Base-by-base conservation (phyloP, 2,888 invertebrate species). In the Cremastinae sp. region DNA sequence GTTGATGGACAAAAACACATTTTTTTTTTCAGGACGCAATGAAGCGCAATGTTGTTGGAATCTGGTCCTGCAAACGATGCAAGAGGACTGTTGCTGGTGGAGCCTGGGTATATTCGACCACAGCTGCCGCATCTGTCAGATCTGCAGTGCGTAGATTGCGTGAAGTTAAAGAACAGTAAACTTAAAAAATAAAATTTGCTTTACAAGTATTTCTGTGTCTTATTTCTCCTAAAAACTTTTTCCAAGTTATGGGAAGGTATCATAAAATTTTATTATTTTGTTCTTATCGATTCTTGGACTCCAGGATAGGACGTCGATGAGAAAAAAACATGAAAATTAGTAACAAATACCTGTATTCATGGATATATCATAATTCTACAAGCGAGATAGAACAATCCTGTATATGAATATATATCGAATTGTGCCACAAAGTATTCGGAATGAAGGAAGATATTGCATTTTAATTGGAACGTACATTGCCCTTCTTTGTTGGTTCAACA, bases 31-130 rank as follows among this genome's bases (percentile, higher is more conserved):
- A 98, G 98, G 98, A 99, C 91, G 95, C 98, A 81, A 99, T 99
- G 99, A 99, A 98, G 90, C 94, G 99, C 82, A 94, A 94, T 81
- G 97, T 97, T 87, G 98, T 99, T 69, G 99, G 99, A 81, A 99
- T 99, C 90, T 99, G 99, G 99, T 94, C 95, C 43, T 99, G 99
- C 93, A 96, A 97, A 91, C 94, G 98, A 73, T 99, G 99, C 91
- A 97, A 97, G 90, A 96, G 99, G 89, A 96, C 96, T 59, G 98
- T 99, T 76, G 99, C 96, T 82, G 99, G 99, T 85, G 99, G 99
- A 83, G 99, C 99, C 16, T 99, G 98, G 96, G 98, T 98, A 45
- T 99, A 98, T 92, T 96, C 97, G 41, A 99, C 99, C 79, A 98
- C 98, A 20, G 98, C 99, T 72, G 99, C 99, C 66, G 97, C 98